Conservation (phyloP, 2,888 invertebrate species). For the Tillus elongatus region DNA sequence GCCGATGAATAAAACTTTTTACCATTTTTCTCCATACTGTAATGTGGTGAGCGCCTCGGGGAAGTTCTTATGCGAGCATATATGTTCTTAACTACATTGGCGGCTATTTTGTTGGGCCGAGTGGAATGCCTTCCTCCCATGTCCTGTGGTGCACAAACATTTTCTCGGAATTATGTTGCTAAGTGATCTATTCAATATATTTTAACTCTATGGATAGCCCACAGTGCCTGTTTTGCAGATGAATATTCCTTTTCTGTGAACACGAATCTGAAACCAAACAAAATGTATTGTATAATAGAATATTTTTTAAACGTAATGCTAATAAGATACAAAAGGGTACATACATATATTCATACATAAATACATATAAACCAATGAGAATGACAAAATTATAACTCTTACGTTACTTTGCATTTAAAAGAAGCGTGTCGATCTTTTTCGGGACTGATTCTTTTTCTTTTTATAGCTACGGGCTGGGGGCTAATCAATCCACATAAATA, state of each 20-base stretch:
- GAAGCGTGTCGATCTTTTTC: not conserved
- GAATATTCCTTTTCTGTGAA: not conserved
- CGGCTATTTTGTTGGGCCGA: not conserved
- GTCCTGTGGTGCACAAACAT: not conserved
- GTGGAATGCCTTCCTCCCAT: not conserved
- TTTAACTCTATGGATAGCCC: not conserved
- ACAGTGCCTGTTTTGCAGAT: conserved; percentile 1
- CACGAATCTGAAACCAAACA: not conserved
- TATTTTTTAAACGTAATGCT: too few species aligned
- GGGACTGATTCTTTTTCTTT: not conserved
- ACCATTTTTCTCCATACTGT: not conserved
- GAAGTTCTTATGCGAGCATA: not conserved
- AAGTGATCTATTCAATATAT: not conserved
- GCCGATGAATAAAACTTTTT: not conserved
- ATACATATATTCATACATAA: too few species aligned
- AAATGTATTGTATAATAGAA: not conserved
- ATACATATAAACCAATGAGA: too few species aligned
- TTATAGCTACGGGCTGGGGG: not conserved
- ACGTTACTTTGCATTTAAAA: not conserved
- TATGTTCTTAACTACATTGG: not conserved
- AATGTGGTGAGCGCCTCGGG: not conserved
- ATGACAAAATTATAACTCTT: too few species aligned
- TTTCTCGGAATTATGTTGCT: not conserved
- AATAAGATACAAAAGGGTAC: too few species aligned
- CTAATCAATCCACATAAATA: not conserved